These are phyloP conservation scores for Otolemur garnettii DNA, from an alignment of 2,113 vertebrate species.

Conservation along the genomic window DNA sequence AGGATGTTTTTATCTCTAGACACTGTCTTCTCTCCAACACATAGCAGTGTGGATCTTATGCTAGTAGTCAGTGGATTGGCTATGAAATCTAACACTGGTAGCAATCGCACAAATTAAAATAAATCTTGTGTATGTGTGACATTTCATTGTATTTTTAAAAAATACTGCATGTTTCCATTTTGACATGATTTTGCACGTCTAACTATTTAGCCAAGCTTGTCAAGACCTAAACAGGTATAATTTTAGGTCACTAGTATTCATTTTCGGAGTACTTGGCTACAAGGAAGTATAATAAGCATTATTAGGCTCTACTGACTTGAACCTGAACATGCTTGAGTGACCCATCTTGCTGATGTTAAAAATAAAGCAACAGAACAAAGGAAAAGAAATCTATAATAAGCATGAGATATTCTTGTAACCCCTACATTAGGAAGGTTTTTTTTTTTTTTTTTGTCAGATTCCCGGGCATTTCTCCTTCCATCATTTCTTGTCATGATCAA, in stretches of 20 bases:
- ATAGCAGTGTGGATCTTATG: not conserved
- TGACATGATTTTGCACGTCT: not conserved
- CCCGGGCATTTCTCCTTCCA: not conserved
- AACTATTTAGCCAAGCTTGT: not conserved
- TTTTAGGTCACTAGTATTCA: not conserved
- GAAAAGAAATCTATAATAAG: not conserved
- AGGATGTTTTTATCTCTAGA: conserved; percentile 2
- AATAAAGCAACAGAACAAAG: not conserved
- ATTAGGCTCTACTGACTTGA: not conserved
- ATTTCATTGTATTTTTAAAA: not conserved
- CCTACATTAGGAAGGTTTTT: not conserved
- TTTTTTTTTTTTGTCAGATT: not conserved
- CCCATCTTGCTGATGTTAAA: not conserved
- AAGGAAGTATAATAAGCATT: not conserved
- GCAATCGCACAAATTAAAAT: not conserved
- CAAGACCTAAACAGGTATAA: not conserved
- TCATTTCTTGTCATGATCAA: not conserved
- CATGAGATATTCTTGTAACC: not conserved
- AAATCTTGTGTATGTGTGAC: not conserved
- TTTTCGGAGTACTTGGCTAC: not conserved
- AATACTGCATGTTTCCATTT: not conserved
- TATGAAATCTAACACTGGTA: not conserved
- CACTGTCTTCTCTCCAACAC: not conserved
- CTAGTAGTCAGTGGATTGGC: not conserved
- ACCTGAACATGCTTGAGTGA: not conserved